phyloP scores from a whole-genome alignment of 2,113 vertebrate genomes.

The Anguilla rostrata region DNA sequence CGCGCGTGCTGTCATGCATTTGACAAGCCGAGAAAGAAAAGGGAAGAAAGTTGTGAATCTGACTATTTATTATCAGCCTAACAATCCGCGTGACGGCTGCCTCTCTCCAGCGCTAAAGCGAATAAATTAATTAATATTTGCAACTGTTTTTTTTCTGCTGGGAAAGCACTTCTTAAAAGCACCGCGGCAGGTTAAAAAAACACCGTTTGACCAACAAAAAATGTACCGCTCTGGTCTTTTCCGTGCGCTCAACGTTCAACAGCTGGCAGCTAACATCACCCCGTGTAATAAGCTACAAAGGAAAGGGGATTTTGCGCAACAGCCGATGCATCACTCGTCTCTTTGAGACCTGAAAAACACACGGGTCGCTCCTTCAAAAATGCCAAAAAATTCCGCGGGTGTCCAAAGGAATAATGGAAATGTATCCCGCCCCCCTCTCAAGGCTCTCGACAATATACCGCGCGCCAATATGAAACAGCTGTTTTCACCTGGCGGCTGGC shows the following conservation, averaged over 20 bases:
- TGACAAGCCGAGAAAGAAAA: background rate
- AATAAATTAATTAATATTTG: background rate
- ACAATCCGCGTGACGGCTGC: background rate
- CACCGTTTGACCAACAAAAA: background rate
- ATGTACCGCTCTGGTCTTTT: background rate
- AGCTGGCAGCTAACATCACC: background rate
- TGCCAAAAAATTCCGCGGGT: background rate
- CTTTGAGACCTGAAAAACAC: background rate
- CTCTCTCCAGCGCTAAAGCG: background rate
- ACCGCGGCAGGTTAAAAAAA: background rate
- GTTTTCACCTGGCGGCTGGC: conserved; percentile 57
- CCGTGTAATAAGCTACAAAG: background rate
- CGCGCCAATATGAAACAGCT: conserved; percentile 52
- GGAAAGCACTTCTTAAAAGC: background rate
- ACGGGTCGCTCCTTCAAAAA: background rate
- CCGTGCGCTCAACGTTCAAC: background rate
- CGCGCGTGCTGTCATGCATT: background rate
- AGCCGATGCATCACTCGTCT: background rate
- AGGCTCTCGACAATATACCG: conserved; percentile 56
- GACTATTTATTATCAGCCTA: background rate
- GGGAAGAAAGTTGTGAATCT: background rate
- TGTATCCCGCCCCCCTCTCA: conserved; percentile 50
- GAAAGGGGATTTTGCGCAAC: background rate
- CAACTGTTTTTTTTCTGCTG: background rate
- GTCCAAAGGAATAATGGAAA: background rate